Conservation (phyloP, 2,888 invertebrate species). For the Temnothorax rugatulus region DNA sequence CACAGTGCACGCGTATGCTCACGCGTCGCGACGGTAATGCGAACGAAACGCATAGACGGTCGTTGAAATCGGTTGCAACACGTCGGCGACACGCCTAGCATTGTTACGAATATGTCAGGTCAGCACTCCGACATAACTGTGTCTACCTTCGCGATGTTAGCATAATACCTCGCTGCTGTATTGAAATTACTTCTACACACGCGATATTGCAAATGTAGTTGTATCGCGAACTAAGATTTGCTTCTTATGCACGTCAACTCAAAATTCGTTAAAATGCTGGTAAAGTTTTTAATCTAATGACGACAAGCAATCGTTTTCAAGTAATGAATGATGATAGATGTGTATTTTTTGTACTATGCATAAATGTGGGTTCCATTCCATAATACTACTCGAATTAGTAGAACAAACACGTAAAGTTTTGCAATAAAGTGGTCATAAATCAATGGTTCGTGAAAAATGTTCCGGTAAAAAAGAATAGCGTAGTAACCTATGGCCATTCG, state of each 20-base stretch:
- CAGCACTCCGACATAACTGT: conserved; percentile 65
- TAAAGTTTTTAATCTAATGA: not conserved
- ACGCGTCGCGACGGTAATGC: conserved; percentile 65
- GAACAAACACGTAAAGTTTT: conserved; percentile 1
- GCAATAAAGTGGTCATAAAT: conserved; percentile 57
- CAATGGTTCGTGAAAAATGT: conserved; percentile 32
- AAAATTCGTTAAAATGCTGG: not conserved
- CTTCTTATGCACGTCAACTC: not conserved
- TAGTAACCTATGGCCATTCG: conserved; percentile 12
- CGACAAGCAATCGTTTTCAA: not conserved
- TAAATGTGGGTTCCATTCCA: not conserved
- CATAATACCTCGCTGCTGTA: conserved; percentile 21
- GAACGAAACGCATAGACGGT: conserved; percentile 69
- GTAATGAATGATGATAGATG: not conserved
- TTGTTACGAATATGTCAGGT: conserved; percentile 84
- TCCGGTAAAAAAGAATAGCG: conserved; percentile 40
- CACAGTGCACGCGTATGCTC: conserved; percentile 62
- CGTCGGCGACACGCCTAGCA: conserved; percentile 83
- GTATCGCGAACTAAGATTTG: not conserved
- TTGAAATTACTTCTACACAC: not conserved
- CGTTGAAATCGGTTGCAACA: conserved; percentile 81
- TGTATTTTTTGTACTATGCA: not conserved
- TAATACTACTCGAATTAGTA: not conserved
- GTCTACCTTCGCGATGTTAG: conserved; percentile 44
- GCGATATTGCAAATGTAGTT: not conserved